A percentile compares a stretch with the other conserved stretches of the same genome.
These are phyloP conservation scores for Harpalus rufipes DNA, from an alignment of 2,888 invertebrate genomes.

Conservation along the genomic window DNA sequence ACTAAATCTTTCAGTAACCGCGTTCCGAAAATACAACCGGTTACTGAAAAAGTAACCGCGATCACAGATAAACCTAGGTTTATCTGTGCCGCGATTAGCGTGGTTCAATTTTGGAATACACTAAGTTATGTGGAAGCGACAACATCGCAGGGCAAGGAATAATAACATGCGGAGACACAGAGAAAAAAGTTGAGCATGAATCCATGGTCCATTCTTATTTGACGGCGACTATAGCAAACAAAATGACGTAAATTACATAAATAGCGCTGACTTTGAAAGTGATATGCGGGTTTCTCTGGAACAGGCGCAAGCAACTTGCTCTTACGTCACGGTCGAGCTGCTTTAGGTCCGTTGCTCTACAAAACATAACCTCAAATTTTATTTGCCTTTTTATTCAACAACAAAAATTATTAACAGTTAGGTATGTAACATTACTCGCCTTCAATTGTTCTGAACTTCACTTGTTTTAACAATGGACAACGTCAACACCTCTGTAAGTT, in stretches of 20 bases:
- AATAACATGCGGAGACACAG: too few species aligned
- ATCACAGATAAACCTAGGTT: too few species aligned
- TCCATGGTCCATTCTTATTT: too few species aligned
- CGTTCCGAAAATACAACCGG: too few species aligned
- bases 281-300: neutral
- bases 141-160: too few species aligned
- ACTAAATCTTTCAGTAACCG: too few species aligned
- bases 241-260: conserved; percentile 9
- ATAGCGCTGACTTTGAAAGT: conserved; percentile 14
- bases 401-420: conserved; percentile 46
- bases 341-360: conserved; percentile 1
- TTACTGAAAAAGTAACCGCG: too few species aligned
- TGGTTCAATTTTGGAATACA: too few species aligned
- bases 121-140: too few species aligned
- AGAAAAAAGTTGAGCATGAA: neutral
- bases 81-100: too few species aligned
- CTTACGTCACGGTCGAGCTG: conserved; percentile 12
- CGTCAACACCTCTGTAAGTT: neutral
- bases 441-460: neutral
- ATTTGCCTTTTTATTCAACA: conserved; percentile 48
- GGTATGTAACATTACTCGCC: conserved; percentile 30
- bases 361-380: conserved; percentile 58
- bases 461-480: conserved; percentile 38
- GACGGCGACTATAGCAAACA: too few species aligned
- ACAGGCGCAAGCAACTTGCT: conserved; percentile 8